These are phyloP conservation scores for Cyphomyrus plagiostoma DNA, from an alignment of 2,113 vertebrate genomes.

Conservation along the genomic window DNA sequence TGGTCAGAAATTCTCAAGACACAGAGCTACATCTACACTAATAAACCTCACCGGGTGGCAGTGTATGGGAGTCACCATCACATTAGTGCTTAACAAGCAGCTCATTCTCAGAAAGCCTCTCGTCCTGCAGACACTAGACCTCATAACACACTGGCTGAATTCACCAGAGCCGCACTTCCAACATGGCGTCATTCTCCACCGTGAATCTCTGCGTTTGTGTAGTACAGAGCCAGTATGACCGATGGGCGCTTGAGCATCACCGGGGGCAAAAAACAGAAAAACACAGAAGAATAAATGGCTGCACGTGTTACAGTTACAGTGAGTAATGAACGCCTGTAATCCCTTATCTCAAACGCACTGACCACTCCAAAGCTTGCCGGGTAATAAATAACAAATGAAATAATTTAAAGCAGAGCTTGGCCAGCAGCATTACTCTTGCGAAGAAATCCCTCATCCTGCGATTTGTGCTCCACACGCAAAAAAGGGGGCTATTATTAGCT, in stretches of 20 bases:
- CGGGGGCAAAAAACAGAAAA: neutral
- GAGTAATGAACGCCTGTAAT: slow-evolving; percentile 1
- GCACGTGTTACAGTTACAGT: neutral
- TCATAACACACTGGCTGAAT: neutral
- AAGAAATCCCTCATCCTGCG: neutral
- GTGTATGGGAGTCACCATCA: neutral
- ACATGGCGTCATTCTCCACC: neutral
- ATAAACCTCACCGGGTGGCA: neutral
- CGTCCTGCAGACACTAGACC: neutral
- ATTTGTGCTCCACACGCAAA: neutral
- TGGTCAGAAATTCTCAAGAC: neutral
- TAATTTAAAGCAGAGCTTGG: neutral
- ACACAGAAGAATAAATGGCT: neutral
- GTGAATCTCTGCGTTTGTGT: neutral
- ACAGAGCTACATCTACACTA: neutral
- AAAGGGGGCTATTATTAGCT: neutral
- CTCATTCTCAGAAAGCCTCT: neutral
- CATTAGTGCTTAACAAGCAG: neutral
- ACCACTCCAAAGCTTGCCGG: neutral
- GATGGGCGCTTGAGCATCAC: neutral
- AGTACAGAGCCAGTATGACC: neutral
- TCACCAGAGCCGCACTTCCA: neutral
- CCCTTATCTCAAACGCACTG: neutral
- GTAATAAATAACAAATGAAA: slow-evolving; percentile 14
- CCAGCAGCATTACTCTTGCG: neutral